A percentile compares a stretch with the other conserved stretches of the same genome.
Conservation (phyloP, 1,140 invertebrate species). For the Drosophila triauraria region DNA sequence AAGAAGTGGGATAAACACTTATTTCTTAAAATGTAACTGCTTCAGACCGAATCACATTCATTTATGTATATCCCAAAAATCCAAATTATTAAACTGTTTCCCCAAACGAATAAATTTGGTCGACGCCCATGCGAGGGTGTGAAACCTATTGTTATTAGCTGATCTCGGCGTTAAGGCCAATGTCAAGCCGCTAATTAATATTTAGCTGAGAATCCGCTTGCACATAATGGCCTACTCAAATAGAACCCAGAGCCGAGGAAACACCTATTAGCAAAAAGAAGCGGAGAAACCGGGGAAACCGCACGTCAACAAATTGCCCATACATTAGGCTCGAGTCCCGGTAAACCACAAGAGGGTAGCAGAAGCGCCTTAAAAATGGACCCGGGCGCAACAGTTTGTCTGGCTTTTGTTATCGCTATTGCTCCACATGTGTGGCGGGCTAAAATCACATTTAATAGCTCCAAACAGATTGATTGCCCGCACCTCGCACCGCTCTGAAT, state of each 20-base stretch:
- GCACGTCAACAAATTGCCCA: constrained; percentile 62
- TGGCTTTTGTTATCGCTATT: constrained; percentile 53
- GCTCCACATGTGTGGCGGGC: constrained; percentile 66
- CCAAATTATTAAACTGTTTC: not conserved
- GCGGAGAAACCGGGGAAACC: constrained; percentile 34
- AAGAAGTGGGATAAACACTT: not conserved
- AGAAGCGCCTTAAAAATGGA: constrained; percentile 33
- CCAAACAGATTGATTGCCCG: constrained; percentile 74
- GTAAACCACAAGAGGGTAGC: constrained; percentile 53
- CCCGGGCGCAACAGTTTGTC: constrained; percentile 22
- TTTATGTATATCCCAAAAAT: not conserved
- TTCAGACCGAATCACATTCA: too few relatives aligned
- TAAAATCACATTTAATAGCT: constrained; percentile 81
- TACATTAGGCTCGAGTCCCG: constrained; percentile 31
- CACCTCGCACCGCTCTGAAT: constrained; percentile 20
- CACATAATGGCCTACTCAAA: constrained; percentile 68
- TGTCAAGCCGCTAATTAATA: constrained; percentile 62
- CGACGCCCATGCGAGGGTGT: constrained; percentile 27
- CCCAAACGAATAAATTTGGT: not conserved
- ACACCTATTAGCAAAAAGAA: constrained; percentile 45
- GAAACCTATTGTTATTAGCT: constrained; percentile 31
- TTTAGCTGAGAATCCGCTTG: constrained; percentile 27
- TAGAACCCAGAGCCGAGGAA: constrained; percentile 67
- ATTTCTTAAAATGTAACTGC: not conserved
- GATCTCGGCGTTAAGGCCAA: constrained; percentile 44